Evolutionary conservation across 2,797 vertebrate genomes (phyloP).

Genomic region (Lateolabrax maculatus): DNA sequence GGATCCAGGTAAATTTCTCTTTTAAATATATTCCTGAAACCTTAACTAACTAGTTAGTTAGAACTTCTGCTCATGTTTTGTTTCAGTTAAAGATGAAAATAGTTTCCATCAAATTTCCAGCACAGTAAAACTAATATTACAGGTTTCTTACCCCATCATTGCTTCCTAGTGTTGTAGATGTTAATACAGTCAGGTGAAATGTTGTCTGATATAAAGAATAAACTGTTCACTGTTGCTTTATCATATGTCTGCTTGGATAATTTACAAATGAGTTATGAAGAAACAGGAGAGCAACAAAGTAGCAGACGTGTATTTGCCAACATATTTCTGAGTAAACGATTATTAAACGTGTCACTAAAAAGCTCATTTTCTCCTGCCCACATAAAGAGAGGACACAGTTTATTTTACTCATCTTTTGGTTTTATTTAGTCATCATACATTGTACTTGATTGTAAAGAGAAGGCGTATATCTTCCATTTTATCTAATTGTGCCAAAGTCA

Average conservation of each 20-base stretch:
- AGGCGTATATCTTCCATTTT: not conserved
- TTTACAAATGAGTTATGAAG: too few species aligned
- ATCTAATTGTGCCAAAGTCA: not conserved
- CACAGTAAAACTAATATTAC: not conserved
- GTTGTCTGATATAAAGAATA: not conserved
- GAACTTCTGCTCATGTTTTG: not conserved
- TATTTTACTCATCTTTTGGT: not conserved
- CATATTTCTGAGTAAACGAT: not conserved
- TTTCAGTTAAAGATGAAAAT: too few species aligned
- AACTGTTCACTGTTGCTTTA: not conserved
- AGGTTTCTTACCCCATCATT: not conserved
- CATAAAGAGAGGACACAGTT: not conserved
- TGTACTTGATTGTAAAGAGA: not conserved
- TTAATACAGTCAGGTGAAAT: not conserved
- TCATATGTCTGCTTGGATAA: not conserved
- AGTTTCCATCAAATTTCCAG: not conserved
- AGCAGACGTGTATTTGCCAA: not conserved
- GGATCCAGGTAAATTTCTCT: conserved; percentile 86
- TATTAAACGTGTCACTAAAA: not conserved
- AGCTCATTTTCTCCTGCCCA: not conserved
- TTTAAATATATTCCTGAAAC: too few species aligned
- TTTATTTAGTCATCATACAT: not conserved
- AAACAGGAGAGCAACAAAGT: not conserved
- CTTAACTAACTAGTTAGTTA: too few species aligned
- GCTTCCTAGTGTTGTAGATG: not conserved